Conservation (phyloP, 2,113 vertebrate genomes). For the Charadrius vociferus region DNA sequence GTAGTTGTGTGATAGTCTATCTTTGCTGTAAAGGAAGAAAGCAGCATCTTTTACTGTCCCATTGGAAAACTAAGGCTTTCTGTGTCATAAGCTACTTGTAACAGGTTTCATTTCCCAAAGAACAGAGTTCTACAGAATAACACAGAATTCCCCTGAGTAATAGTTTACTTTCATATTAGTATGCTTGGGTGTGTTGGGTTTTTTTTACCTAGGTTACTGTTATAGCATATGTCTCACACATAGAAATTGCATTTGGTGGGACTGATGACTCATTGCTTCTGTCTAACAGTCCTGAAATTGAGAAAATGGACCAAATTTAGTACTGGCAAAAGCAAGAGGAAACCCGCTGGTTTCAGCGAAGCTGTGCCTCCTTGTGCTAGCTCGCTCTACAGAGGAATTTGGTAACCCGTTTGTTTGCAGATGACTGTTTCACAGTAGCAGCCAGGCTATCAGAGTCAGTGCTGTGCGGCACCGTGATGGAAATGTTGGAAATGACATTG, state of each 20-base stretch:
- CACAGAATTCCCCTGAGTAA: background rate
- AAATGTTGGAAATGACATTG: background rate
- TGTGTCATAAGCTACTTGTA: background rate
- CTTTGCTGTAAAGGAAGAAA: background rate
- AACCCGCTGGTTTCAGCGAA: background rate
- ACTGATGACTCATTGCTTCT: background rate
- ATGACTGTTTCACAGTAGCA: background rate
- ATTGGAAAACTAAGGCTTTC: background rate
- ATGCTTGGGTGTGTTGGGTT: rapidly evolving
- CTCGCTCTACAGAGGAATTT: background rate
- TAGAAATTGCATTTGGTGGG: background rate
- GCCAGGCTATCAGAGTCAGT: background rate
- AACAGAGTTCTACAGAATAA: background rate
- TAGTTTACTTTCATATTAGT: background rate
- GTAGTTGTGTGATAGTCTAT: background rate
- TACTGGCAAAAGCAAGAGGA: background rate
- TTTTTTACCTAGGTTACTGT: background rate
- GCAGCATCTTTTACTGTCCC: background rate
- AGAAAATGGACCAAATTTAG: background rate
- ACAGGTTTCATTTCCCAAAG: background rate
- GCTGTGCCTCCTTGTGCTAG: background rate
- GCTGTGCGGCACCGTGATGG: background rate
- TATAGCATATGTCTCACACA: background rate
- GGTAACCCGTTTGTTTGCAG: background rate
- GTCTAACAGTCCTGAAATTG: background rate